Evolutionary conservation across 2,888 invertebrate species (phyloP).

Genomic region (Trichacis sp.): DNA sequence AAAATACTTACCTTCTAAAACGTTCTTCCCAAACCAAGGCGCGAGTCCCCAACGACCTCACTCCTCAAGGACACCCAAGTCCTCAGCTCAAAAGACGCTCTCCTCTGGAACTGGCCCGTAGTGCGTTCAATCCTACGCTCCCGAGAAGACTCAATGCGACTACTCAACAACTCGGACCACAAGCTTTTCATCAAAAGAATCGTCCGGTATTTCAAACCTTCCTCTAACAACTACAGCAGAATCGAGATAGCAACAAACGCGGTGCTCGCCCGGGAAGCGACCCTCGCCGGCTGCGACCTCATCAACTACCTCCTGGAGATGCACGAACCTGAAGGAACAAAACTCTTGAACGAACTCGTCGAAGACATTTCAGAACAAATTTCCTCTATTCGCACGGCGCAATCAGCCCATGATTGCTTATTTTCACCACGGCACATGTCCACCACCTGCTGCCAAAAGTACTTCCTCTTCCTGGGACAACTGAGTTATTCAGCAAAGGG

Average conservation of each 20-base stretch:
- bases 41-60: conserved; percentile 60
- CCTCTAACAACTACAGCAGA: conserved; percentile 87
- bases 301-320: conserved; percentile 80
- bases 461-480: conserved; percentile 93
- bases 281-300: conserved; percentile 79
- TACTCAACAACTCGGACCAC: conserved; percentile 77
- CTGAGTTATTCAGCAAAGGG: conserved; percentile 81
- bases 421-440: conserved; percentile 90
- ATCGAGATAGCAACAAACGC: conserved; percentile 77
- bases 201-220: conserved; percentile 88
- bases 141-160: conserved; percentile 71
- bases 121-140: conserved; percentile 74
- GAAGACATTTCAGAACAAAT: conserved; percentile 83
- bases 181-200: conserved; percentile 80
- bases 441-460: conserved; percentile 92
- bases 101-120: conserved; percentile 94
- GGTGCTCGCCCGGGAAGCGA: conserved; percentile 73
- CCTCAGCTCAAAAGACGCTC: conserved; percentile 82
- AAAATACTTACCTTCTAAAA: too few species aligned
- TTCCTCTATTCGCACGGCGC: conserved; percentile 78
- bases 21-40: too few species aligned
- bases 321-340: conserved; percentile 79
- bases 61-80: conserved; percentile 84
- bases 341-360: conserved; percentile 82
- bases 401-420: conserved; percentile 86